Evolutionary conservation across 2,113 vertebrate species (phyloP).

Genomic region (Sebastes fasciatus): DNA sequence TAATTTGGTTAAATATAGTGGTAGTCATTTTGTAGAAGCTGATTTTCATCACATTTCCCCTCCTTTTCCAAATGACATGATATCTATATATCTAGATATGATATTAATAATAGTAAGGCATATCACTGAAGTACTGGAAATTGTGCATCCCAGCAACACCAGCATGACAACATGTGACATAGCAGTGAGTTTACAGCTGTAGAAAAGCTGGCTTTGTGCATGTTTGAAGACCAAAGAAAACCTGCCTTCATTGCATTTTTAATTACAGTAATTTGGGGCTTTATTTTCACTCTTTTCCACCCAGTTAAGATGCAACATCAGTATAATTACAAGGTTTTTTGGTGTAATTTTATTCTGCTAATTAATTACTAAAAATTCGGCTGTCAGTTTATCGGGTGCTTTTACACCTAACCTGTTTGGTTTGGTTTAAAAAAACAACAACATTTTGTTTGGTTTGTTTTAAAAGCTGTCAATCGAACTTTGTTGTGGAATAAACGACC

Average conservation of each 20-base stretch:
- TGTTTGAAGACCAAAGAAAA: constrained; percentile 2
- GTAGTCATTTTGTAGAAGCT: neutral
- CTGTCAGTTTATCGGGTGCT: neutral
- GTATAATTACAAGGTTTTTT: too few relatives aligned
- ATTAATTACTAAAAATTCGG: neutral
- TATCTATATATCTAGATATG: neutral
- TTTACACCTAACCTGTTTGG: neutral
- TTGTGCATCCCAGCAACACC: neutral
- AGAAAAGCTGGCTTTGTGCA: neutral
- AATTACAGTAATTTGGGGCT: neutral
- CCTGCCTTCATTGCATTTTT: neutral
- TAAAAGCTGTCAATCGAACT: neutral
- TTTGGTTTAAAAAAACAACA: neutral
- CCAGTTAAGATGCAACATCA: neutral
- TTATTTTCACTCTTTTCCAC: neutral
- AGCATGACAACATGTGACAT: neutral
- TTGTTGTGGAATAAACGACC: neutral
- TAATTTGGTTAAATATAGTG: neutral
- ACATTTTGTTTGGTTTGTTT: neutral
- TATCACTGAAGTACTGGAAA: neutral
- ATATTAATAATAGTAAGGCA: neutral
- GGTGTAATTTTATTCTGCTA: neutral
- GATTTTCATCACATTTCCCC: neutral
- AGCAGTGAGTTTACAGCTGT: neutral
- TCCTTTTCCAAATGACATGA: neutral